phyloP scores from a whole-genome alignment of 1,140 invertebrate genomes.

The Pseudoatta argentina region DNA sequence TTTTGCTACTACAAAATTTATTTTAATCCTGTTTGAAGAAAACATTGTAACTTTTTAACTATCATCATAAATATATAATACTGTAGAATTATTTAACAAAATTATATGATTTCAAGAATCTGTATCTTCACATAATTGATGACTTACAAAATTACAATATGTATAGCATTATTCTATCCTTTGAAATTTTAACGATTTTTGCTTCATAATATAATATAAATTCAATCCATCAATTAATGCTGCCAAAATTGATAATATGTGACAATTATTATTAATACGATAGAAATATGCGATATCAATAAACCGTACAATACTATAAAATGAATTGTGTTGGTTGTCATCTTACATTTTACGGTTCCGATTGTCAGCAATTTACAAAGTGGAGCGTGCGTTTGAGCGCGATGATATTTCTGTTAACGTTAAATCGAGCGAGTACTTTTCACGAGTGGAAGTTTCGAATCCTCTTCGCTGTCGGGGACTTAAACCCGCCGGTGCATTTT shows the following conservation, averaged over 20 bases:
- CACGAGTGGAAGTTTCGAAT: conserved; percentile 26
- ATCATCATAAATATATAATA: neutral
- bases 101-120: neutral
- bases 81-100: neutral
- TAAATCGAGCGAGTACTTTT: conserved; percentile 19
- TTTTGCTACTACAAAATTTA: neutral
- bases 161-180: neutral
- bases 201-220: neutral
- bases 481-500: conserved; percentile 29
- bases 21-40: neutral
- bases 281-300: neutral
- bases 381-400: neutral
- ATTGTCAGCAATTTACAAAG: conserved; percentile 3
- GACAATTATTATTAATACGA: neutral
- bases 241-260: neutral
- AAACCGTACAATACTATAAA: neutral
- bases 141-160: neutral
- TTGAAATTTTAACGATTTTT: neutral
- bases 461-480: neutral
- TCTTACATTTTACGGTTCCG: neutral
- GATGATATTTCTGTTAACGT: conserved; percentile 29
- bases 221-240: neutral
- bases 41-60: neutral
- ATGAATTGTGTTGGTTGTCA: neutral
- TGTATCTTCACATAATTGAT: neutral